These are phyloP conservation scores for Cordilura impudica DNA, from an alignment of 2,888 invertebrate species.

Conservation along the genomic window DNA sequence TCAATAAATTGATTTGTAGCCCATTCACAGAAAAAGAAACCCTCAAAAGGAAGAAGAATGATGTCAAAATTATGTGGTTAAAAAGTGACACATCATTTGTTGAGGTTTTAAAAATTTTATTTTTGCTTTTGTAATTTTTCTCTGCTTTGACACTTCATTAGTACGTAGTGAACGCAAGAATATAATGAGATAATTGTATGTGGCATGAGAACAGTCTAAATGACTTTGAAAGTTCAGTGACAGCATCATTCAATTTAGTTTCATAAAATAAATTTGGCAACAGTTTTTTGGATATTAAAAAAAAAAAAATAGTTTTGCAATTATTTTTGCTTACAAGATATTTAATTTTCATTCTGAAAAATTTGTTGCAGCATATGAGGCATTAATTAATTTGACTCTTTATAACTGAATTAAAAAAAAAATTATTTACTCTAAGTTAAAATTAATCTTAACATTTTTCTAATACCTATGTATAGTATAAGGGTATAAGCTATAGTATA, in stretches of 20 bases:
- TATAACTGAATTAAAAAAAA: not conserved
- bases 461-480: no score
- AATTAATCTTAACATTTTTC: no score
- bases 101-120: not conserved
- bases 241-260: no score
- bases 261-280: no score
- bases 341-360: not conserved
- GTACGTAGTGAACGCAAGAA: slow-evolving; percentile 1
- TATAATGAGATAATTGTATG: slow-evolving; percentile 6
- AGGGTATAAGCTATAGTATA: no score
- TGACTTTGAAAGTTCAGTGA: not conserved
- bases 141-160: not conserved
- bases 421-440: no score
- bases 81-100: slow-evolving; percentile 38
- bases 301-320: not conserved
- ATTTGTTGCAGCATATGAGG: no score
- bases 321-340: not conserved
- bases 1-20: slow-evolving; percentile 53
- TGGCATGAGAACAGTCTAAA: not conserved
- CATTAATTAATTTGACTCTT: not conserved
- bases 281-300: no score
- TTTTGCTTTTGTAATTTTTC: not conserved
- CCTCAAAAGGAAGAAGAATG: not conserved
- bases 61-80: slow-evolving; percentile 39
- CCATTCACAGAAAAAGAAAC: not conserved